phyloP scores from a whole-genome alignment of 2,888 invertebrate genomes.

The Sepiola atlantica region DNA sequence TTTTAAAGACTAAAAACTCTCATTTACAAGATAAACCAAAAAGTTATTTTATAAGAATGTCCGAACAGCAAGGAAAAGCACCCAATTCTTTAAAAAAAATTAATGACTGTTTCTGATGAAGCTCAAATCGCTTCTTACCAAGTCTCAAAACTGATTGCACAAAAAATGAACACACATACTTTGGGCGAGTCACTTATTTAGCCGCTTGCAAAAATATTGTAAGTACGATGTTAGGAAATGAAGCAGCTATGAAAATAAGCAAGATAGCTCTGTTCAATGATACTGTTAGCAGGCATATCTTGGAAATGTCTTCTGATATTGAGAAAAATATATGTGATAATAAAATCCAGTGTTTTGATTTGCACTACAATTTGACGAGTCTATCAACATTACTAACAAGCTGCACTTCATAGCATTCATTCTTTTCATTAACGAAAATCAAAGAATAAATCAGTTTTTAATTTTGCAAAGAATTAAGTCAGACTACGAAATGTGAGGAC shows the following conservation, averaged over 20 bases:
- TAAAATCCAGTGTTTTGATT: no score
- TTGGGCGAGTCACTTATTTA: background rate
- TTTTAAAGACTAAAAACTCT: no score
- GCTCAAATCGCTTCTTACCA: background rate
- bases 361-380: no score
- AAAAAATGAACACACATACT: background rate
- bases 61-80: background rate
- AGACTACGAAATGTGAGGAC: no score
- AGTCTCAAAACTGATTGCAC: background rate
- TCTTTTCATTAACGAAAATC: no score
- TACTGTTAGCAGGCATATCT: background rate
- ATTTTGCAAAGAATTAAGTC: no score
- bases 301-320: background rate
- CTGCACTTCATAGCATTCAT: no score
- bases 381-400: no score
- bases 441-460: no score
- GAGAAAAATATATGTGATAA: background rate
- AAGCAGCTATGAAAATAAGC: background rate
- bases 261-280: background rate
- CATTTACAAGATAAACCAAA: no score
- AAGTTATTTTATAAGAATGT: background rate
- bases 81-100: background rate
- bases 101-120: background rate
- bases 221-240: background rate
- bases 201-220: background rate